phyloP scores from a whole-genome alignment of 64 coral and sea anemone genomes.

The Anthopleura sola region DNA sequence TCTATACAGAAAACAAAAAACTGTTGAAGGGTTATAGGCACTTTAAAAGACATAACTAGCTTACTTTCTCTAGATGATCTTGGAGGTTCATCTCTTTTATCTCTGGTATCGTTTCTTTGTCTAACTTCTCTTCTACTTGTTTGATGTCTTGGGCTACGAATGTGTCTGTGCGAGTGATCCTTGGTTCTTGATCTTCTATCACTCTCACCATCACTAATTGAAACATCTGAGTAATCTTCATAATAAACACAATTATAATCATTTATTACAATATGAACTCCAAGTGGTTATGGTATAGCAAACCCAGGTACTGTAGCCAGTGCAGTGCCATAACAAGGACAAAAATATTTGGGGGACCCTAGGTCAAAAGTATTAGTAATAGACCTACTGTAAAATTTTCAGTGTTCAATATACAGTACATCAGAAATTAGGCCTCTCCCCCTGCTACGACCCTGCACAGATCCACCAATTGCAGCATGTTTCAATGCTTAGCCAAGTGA shows the following conservation, averaged over 20 bases:
- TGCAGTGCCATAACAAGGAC: too few relatives aligned
- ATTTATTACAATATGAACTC: not conserved
- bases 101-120: not conserved
- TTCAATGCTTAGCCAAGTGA: too few relatives aligned
- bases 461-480: too few relatives aligned
- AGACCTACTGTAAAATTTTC: too few relatives aligned
- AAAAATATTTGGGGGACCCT: too few relatives aligned
- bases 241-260: not conserved
- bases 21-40: too few relatives aligned
- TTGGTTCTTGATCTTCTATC: not conserved
- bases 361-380: too few relatives aligned
- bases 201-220: conserved; percentile 15
- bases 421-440: too few relatives aligned
- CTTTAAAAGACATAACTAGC: not conserved
- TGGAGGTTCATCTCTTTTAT: not conserved
- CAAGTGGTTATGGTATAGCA: not conserved
- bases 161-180: not conserved
- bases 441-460: too few relatives aligned
- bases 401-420: too few relatives aligned
- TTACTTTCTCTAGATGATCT: conserved; percentile 35
- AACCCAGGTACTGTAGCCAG: too few relatives aligned
- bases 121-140: conserved; percentile 16
- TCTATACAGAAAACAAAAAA: too few relatives aligned
- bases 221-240: conserved; percentile 30
- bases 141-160: not conserved